phyloP scores from a whole-genome alignment of 1,140 invertebrate genomes.

The Lordiphosa clarofinis region DNA sequence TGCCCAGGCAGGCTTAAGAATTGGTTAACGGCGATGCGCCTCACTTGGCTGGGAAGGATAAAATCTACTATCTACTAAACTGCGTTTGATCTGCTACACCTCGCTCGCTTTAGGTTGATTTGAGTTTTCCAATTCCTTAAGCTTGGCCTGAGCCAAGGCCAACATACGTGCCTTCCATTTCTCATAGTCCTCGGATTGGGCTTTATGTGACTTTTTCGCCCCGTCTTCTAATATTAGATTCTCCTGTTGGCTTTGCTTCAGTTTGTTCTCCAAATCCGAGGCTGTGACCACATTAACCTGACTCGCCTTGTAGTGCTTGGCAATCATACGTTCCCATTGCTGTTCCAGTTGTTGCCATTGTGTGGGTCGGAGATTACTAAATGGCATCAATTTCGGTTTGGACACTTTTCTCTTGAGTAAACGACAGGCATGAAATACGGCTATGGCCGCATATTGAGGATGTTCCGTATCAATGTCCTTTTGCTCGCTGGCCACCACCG shows the following conservation, averaged over 20 bases:
- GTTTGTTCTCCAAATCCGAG: constrained; percentile 34
- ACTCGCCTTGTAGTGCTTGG: constrained; percentile 53
- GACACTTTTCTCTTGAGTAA: constrained; percentile 71
- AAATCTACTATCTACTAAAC: neutral
- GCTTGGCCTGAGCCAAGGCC: constrained; percentile 43
- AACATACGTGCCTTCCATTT: constrained; percentile 71
- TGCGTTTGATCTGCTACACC: neutral
- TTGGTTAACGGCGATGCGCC: constrained; percentile 10
- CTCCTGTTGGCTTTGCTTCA: constrained; percentile 32
- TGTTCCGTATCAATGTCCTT: constrained; percentile 62
- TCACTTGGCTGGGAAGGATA: constrained; percentile 8
- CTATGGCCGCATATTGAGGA: constrained; percentile 80
- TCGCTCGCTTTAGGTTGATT: neutral
- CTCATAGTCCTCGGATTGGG: constrained; percentile 64
- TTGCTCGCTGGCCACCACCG: constrained; percentile 39
- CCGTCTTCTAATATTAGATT: neutral
- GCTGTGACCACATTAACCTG: constrained; percentile 4
- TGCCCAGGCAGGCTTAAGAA: too few species aligned
- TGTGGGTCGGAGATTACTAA: constrained; percentile 76
- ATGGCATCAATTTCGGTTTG: constrained; percentile 71
- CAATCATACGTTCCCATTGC: constrained; percentile 77
- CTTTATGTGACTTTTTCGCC: constrained; percentile 20
- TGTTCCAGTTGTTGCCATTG: constrained; percentile 79
- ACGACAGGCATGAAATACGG: constrained; percentile 79
- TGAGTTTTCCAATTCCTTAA: constrained; percentile 27